Evolutionary conservation across 2,888 invertebrate species (phyloP).

Genomic region (Dendrolimus pini): DNA sequence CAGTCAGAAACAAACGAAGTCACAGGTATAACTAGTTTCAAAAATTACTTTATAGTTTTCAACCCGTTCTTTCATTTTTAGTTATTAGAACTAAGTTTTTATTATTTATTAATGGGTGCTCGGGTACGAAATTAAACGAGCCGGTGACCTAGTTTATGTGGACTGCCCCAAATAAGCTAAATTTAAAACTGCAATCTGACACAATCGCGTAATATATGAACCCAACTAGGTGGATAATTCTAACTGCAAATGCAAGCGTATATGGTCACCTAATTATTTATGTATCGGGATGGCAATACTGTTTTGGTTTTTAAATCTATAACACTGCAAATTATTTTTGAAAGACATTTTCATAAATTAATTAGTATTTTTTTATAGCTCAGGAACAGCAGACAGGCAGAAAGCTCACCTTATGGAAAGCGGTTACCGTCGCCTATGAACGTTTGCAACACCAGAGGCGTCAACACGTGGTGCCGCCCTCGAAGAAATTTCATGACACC

Average conservation of each 20-base stretch:
- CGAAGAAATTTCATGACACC: too few species aligned
- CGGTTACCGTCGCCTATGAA: too few species aligned
- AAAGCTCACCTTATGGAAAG: too few species aligned
- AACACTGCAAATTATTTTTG: neutral
- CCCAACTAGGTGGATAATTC: neutral
- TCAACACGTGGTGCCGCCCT: neutral
- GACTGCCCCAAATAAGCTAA: constrained; percentile 23
- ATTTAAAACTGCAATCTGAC: constrained; percentile 22
- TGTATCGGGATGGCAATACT: neutral
- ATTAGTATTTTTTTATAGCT: neutral
- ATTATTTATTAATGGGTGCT: constrained; percentile 7
- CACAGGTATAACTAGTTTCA: too few species aligned
- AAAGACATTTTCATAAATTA: neutral
- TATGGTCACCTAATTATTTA: neutral
- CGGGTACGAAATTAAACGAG: constrained; percentile 11
- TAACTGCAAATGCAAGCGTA: constrained; percentile 2
- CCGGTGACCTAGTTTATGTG: constrained; percentile 23
- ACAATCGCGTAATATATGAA: constrained; percentile 8
- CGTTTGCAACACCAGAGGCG: too few species aligned
- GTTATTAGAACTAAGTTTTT: constrained; percentile 6
- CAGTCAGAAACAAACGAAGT: too few species aligned
- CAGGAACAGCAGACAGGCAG: too few species aligned
- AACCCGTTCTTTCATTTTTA: neutral
- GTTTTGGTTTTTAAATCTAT: neutral
- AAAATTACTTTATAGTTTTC: neutral